Conservation (phyloP, 2,797 vertebrate genomes). For the Enoplosus armatus region DNA sequence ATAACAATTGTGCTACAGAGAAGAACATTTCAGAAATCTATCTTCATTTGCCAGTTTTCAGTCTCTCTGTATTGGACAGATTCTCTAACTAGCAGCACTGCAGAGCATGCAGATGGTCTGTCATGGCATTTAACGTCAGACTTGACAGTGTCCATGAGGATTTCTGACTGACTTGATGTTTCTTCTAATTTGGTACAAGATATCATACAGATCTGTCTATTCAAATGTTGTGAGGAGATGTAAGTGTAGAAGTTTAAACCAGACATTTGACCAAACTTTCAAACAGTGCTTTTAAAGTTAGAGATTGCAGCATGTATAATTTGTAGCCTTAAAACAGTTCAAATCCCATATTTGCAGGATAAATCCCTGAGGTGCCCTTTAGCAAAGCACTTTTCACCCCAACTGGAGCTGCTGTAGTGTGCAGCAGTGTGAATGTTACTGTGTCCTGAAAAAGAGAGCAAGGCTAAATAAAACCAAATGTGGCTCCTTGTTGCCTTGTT, state of each 20-base stretch:
- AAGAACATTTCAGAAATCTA: constrained; percentile 36
- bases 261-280: not conserved
- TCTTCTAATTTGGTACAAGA: not conserved
- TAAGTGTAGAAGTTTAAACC: not conserved
- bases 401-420: not conserved
- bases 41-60: constrained; percentile 34
- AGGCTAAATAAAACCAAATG: not conserved
- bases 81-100: constrained; percentile 1
- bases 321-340: not conserved
- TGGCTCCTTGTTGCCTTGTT: not conserved
- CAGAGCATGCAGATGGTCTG: not conserved
- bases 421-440: not conserved
- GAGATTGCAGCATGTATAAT: constrained; percentile 2
- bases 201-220: not conserved
- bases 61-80: not conserved
- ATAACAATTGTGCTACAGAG: constrained; percentile 13
- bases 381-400: constrained; percentile 12
- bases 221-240: not conserved
- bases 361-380: not conserved
- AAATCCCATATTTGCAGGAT: not conserved
- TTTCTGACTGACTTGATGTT: not conserved
- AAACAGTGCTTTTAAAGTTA: not conserved
- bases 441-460: not conserved
- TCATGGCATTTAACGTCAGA: not conserved
- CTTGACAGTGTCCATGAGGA: not conserved